These are phyloP conservation scores for Drosophila ohnishii DNA, from an alignment of 1,140 invertebrate species.

Conservation along the genomic window DNA sequence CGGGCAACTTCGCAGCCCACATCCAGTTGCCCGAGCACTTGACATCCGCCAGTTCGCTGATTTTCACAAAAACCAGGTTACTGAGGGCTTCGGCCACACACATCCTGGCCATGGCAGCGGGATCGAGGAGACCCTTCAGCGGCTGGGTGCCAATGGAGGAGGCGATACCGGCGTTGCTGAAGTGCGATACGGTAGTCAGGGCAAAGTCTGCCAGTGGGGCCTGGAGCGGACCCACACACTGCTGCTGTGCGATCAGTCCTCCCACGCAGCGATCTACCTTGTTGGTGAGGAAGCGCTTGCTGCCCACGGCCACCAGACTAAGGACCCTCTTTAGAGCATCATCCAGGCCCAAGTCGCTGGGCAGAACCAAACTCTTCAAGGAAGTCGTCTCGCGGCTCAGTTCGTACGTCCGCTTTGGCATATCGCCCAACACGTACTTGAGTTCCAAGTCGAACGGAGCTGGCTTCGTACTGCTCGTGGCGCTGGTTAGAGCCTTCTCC, in stretches of 20 bases:
- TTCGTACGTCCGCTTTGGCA: constrained; percentile 85
- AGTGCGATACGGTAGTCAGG: constrained; percentile 93
- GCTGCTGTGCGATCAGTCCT: constrained; percentile 97
- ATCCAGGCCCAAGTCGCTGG: constrained; percentile 83
- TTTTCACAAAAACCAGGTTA: constrained; percentile 97
- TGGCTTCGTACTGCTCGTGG: constrained; percentile 15
- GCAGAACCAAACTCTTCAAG: constrained; percentile 21
- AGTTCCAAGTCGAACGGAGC: constrained; percentile 92
- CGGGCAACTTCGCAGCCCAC: constrained; percentile 98
- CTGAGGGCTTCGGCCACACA: constrained; percentile 96
- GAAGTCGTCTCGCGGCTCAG: constrained; percentile 57
- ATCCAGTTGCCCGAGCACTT: constrained; percentile 99
- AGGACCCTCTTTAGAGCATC: constrained; percentile 92
- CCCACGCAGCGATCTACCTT: constrained; percentile 98
- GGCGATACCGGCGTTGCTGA: constrained; percentile 90
- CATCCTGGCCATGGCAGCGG: constrained; percentile 94
- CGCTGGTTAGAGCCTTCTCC: constrained; percentile 69
- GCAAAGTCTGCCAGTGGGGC: constrained; percentile 97
- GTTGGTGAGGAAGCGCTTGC: constrained; percentile 97
- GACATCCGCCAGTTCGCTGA: constrained; percentile 92
- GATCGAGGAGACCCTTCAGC: constrained; percentile 92
- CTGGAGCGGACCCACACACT: constrained; percentile 98
- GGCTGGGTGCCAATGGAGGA: constrained; percentile 98
- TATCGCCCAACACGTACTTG: constrained; percentile 92
- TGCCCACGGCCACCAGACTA: constrained; percentile 94